Conservation (phyloP, 2,888 invertebrate genomes). For the Lasioglossum vierecki region DNA sequence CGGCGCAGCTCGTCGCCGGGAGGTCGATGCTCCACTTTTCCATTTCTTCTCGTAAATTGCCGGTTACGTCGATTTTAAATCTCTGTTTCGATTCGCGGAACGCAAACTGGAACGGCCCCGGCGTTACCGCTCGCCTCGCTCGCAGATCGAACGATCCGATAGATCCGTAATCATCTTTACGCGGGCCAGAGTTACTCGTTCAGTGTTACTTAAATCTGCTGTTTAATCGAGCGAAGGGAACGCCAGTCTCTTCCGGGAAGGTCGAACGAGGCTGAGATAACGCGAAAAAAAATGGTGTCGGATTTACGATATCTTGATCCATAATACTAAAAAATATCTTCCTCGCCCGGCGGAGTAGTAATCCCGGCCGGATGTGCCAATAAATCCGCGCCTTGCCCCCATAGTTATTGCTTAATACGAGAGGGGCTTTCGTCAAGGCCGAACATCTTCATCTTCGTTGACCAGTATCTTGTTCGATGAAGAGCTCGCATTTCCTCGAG, state of each 20-base stretch:
- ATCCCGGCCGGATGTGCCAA: slow-evolving; percentile 14
- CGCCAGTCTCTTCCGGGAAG: neutral
- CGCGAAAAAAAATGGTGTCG: slow-evolving; percentile 7
- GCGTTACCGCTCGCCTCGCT: neutral
- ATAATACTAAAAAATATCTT: slow-evolving; percentile 29
- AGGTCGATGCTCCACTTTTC: neutral
- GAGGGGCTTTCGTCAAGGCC: neutral
- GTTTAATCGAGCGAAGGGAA: neutral
- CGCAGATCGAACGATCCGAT: neutral
- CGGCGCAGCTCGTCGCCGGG: neutral
- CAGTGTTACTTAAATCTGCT: neutral
- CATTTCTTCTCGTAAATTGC: neutral
- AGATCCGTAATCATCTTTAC: neutral
- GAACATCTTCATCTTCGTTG: neutral
- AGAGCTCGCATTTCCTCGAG: neutral
- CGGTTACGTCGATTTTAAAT: neutral
- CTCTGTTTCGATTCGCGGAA: neutral
- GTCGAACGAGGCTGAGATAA: slow-evolving; percentile 10
- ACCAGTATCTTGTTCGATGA: neutral
- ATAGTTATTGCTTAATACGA: slow-evolving; percentile 19
- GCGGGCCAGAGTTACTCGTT: neutral
- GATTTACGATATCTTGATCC: slow-evolving; percentile 34
- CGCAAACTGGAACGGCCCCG: neutral
- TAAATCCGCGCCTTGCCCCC: slow-evolving; percentile 10
- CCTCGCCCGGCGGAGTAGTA: neutral